These are phyloP conservation scores for Ceratina calcarata DNA, from an alignment of 1,140 invertebrate species.

Conservation along the genomic window DNA sequence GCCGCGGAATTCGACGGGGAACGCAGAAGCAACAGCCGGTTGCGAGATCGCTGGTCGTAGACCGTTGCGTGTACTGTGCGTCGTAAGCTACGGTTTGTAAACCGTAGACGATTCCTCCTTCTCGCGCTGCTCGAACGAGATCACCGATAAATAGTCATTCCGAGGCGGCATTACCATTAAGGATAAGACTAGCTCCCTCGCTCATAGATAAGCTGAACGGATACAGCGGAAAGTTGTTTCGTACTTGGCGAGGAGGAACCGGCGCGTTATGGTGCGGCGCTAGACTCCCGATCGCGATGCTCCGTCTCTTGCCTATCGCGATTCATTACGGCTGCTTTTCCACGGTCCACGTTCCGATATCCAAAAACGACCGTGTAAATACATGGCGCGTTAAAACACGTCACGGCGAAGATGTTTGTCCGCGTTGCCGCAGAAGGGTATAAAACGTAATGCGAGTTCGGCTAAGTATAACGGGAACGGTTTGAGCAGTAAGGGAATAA, in stretches of 20 bases:
- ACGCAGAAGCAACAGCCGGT: not conserved
- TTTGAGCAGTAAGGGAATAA: constrained; percentile 32
- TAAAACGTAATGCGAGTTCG: too few species aligned
- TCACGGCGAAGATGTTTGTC: too few species aligned
- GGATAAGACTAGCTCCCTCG: not conserved
- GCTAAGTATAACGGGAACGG: not conserved
- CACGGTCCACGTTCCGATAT: not conserved
- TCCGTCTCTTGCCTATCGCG: not conserved
- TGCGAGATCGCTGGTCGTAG: not conserved
- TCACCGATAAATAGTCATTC: constrained; percentile 2
- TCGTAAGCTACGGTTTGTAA: too few species aligned
- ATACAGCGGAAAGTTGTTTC: not conserved
- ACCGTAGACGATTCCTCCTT: not conserved
- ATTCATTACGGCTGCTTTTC: not conserved
- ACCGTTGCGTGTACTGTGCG: not conserved
- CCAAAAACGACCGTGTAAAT: too few species aligned
- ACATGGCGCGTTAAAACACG: too few species aligned
- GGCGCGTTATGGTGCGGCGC: not conserved
- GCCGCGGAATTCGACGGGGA: not conserved
- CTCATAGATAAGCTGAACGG: too few species aligned
- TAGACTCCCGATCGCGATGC: not conserved
- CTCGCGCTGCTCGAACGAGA: not conserved
- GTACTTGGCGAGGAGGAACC: not conserved
- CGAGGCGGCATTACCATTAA: not conserved
- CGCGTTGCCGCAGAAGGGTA: too few species aligned